Base-by-base conservation (phyloP, 2,888 invertebrate species). In the Eubasilissa splendida region DNA sequence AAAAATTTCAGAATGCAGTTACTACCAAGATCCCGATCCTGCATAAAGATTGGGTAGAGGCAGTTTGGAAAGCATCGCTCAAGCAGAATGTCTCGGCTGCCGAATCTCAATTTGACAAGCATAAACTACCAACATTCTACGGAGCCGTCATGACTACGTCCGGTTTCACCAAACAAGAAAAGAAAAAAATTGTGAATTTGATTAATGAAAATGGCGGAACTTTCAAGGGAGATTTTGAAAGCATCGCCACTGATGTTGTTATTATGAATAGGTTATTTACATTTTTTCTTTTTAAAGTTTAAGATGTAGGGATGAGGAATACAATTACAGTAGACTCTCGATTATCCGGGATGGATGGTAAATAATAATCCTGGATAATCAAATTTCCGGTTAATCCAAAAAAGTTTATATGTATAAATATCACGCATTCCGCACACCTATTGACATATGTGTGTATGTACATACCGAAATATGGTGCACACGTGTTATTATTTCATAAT, bases 101-200 rank as follows among this genome's bases (percentile, higher is more conserved):
- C 0, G 94, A 95, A 83, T 83, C 89, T 0, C 91, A 92, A 76
- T 97, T 96, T 86, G 86, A 92, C 14, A 87, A 88, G 73, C 89
- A 92, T 84, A 88, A 87, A 12, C 84, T 93, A 86, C 95, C 95
- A 0, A 90, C 95, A 0, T 97, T 98, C 87, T 92, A 94, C 83
- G 95, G 95, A 79, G 89, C 97, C 0, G 92, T 93, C 85, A 92
- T 97, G 3, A 95, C 95, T 0, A 94, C 95, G 0, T 96, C 97
- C 0, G 96, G 96, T 11, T 88, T 97, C 31, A 86, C 89, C 2
- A 89, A 90, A 82, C 88, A 89, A 33, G 93, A 95, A 76, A 94
- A 95, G 84, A 90, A 91, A 59, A 88, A 92, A 84, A 88, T 96
- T 0, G 92, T 93, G 87, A 91, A 92, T 76, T 85, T 95, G 3